These are phyloP conservation scores for Chymomyza procnemis DNA, from an alignment of 2,888 invertebrate species.

Conservation along the genomic window DNA sequence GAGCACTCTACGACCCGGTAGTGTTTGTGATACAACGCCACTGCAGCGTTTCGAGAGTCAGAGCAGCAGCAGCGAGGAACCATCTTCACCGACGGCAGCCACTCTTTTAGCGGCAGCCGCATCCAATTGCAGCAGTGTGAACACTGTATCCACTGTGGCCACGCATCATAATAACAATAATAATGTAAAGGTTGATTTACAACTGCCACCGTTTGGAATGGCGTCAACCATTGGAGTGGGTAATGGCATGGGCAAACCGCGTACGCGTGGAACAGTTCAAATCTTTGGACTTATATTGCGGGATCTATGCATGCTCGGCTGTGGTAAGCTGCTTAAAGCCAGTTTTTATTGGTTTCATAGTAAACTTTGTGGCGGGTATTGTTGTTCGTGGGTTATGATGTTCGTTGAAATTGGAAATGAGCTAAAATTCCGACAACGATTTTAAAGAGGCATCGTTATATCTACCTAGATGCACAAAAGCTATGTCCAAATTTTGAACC, in stretches of 20 bases:
- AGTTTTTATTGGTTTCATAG: slow-evolving; percentile 10
- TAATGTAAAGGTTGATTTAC: slow-evolving; percentile 66
- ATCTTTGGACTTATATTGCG: slow-evolving; percentile 61
- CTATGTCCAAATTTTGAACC: too few species aligned
- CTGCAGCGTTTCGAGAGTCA: slow-evolving; percentile 71
- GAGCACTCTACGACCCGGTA: slow-evolving; percentile 64
- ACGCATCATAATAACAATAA: slow-evolving; percentile 44
- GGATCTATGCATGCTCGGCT: slow-evolving; percentile 62
- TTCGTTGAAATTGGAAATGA: too few species aligned
- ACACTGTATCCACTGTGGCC: background rate
- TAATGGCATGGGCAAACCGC: slow-evolving; percentile 16
- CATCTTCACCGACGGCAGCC: slow-evolving; percentile 67
- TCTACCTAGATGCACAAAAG: too few species aligned
- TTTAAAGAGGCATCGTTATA: too few species aligned
- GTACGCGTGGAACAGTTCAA: slow-evolving; percentile 46
- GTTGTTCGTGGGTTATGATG: too few species aligned
- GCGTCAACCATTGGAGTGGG: background rate
- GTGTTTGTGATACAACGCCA: slow-evolving; percentile 73
- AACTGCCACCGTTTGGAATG: slow-evolving; percentile 58
- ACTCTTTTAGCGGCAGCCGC: slow-evolving; percentile 42
- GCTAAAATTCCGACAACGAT: too few species aligned
- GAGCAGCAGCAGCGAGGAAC: slow-evolving; percentile 74
- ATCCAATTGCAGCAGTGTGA: background rate
- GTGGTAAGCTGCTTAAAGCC: slow-evolving; percentile 54
- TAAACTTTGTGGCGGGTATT: background rate